Base-by-base conservation (phyloP, 2,797 vertebrate genomes). In the Amphiprion clarkii region DNA sequence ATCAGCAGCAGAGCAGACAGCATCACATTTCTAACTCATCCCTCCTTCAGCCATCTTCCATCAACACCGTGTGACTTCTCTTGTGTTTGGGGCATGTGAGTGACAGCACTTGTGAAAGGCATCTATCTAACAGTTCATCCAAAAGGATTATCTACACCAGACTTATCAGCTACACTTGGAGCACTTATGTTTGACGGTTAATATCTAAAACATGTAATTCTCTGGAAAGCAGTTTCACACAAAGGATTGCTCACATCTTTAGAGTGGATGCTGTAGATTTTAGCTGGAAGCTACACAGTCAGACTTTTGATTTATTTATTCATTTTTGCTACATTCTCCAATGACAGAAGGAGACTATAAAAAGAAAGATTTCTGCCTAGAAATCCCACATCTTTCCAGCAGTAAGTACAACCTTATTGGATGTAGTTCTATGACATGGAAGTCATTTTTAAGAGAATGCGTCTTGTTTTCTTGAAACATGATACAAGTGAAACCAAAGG, bases 301-400 rank as follows among this genome's bases (percentile, higher is more conserved):
- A 29, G n/a, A 21, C 60, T 13, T 69, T 56, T 27, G 27, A 27
- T 27, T 27, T 27, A 27, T 27, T 27, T 3, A 27, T 27, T 27
- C 3, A 27, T 27, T 27, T 17, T 13, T 51, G 42, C 16, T 56
- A 39, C 14, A 31, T 13, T 54, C 31, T 77, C 19, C 13, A 25
- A 19, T 6, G 55, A 51, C 27, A 46, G 25, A 42, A 7, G 33
- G 51, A 25, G 4, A 31, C 6, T 0, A 21, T 11, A 53, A 53
- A 36, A 53, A 33, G 33, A 33, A 33, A 33, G 33, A 33, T 9
- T 33, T 33, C 51, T 42, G 61, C 51, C 0, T n/a, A 23, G 57
- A 82, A 67, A 67, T 74, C 29, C 36, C 36, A 3, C 39, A n/a
- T 39, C 61, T 33, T 25, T 3, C 7, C 48, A 56, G 74, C 49